phyloP scores from a whole-genome alignment of 2,888 invertebrate species.

The Sarcophaga rosellei region DNA sequence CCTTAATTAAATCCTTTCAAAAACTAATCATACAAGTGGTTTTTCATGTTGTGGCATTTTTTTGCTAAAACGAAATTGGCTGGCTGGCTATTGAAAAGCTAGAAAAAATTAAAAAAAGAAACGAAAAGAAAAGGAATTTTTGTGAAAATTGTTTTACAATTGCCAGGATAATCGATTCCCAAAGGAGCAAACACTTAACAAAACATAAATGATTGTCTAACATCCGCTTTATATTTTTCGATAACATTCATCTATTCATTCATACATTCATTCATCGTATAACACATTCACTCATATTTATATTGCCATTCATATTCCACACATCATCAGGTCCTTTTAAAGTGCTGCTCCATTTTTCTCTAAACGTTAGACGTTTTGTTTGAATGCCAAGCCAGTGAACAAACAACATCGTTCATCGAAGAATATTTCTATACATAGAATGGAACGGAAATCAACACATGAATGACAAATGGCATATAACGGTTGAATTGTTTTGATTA shows the following conservation, averaged over 20 bases:
- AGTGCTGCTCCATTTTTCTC: not conserved
- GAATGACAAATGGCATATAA: constrained; percentile 78
- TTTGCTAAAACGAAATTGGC: not conserved
- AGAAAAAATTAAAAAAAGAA: not conserved
- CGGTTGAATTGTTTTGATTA: constrained; percentile 68
- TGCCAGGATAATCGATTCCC: constrained; percentile 81
- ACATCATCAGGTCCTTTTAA: constrained; percentile 40
- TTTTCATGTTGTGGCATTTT: constrained; percentile 56
- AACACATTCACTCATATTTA: not conserved
- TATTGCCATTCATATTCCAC: constrained; percentile 47
- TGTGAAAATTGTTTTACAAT: constrained; percentile 81
- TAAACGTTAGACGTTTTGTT: not conserved
- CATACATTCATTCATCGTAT: not conserved
- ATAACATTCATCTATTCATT: not conserved
- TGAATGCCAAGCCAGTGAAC: no score
- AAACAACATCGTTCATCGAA: no score
- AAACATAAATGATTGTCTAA: constrained; percentile 66
- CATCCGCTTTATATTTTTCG: constrained; percentile 57
- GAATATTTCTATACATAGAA: constrained; percentile 51
- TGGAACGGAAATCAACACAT: constrained; percentile 80
- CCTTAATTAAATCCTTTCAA: constrained; percentile 46
- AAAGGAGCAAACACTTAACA: constrained; percentile 80
- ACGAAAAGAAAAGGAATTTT: constrained; percentile 33
- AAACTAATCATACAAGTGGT: constrained; percentile 77
- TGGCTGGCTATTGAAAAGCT: not conserved